Percentiles rank a stretch among this genome's conserved stretches.
Conservation (phyloP, 2,888 invertebrate genomes). For the Conops quadrifasciatus region DNA sequence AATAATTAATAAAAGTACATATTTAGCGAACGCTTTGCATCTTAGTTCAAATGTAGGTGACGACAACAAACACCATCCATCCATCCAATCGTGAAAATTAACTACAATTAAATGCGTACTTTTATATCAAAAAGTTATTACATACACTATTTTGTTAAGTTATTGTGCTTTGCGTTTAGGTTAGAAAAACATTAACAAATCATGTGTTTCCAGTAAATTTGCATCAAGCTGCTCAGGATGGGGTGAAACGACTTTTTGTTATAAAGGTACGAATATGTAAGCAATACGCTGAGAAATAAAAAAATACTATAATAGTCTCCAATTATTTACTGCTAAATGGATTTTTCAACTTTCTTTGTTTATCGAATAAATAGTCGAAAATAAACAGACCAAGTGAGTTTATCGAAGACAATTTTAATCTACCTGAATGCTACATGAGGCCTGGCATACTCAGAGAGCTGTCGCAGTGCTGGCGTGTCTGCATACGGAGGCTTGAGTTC, state of each 20-base stretch:
- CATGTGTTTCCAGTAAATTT: no score
- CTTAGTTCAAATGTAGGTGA: constrained; percentile 33
- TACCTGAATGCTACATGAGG: constrained; percentile 89
- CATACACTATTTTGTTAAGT: no score
- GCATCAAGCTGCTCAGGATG: no score
- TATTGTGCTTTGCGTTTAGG: no score
- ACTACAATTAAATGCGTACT: constrained; percentile 7
- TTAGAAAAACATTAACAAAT: no score
- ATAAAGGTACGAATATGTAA: constrained; percentile 2
- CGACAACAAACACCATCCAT: neutral
- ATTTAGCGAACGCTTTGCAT: constrained; percentile 17
- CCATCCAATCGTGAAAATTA: neutral
- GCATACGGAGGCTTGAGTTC: constrained; percentile 88
- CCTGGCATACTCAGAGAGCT: constrained; percentile 90
- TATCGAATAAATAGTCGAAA: neutral
- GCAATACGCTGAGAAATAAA: no score
- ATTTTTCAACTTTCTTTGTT: neutral
- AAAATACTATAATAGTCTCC: neutral
- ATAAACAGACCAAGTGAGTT: constrained; percentile 29
- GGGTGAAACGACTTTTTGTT: neutral
- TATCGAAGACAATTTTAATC: constrained; percentile 24
- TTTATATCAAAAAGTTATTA: constrained; percentile 14
- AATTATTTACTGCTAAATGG: neutral
- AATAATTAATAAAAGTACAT: constrained; percentile 55
- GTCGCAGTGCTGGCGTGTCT: constrained; percentile 92